phyloP scores from a whole-genome alignment of 2,113 vertebrate species.

The Syngnathus scovelli region DNA sequence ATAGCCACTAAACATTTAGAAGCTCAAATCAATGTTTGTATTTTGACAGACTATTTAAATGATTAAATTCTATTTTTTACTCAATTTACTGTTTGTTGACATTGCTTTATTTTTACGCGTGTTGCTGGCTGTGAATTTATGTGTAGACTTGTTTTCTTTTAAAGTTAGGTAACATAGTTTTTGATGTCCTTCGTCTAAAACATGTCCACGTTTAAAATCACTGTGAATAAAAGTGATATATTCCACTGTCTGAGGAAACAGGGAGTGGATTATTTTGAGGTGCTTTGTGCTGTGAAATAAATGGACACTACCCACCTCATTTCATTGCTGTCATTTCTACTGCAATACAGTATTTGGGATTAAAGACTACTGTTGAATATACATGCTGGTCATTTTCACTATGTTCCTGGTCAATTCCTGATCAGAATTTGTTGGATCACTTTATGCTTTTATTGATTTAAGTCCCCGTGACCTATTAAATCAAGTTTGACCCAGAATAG shows the following conservation, averaged over 20 bases:
- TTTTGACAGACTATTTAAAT: conserved; percentile 79
- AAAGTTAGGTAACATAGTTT: conserved; percentile 55
- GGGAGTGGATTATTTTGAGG: conserved; percentile 70
- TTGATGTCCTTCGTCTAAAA: conserved; percentile 72
- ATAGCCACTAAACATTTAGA: conserved; percentile 70
- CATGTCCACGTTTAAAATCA: conserved; percentile 74
- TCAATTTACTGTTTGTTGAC: conserved; percentile 76
- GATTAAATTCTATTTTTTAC: conserved; percentile 83
- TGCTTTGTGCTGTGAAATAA: conserved; percentile 79
- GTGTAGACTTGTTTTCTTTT: conserved; percentile 52
- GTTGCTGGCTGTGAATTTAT: conserved; percentile 69
- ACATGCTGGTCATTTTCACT: not conserved
- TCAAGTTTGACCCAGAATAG: no score
- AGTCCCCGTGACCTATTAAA: no score
- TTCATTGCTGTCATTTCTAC: conserved; percentile 58
- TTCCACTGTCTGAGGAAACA: conserved; percentile 58
- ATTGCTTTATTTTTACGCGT: conserved; percentile 69
- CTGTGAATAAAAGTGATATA: conserved; percentile 70
- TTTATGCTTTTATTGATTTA: not conserved
- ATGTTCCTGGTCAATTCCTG: not conserved
- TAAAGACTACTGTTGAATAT: not conserved
- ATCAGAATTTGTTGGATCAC: not conserved
- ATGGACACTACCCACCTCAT: conserved; percentile 64
- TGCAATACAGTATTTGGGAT: conserved; percentile 14
- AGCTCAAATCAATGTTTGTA: conserved; percentile 78